Evolutionary conservation across 2,113 vertebrate genomes (phyloP), one percentile per base, ranked within the genome.

Genomic region (Ciconia stormi): DNA sequence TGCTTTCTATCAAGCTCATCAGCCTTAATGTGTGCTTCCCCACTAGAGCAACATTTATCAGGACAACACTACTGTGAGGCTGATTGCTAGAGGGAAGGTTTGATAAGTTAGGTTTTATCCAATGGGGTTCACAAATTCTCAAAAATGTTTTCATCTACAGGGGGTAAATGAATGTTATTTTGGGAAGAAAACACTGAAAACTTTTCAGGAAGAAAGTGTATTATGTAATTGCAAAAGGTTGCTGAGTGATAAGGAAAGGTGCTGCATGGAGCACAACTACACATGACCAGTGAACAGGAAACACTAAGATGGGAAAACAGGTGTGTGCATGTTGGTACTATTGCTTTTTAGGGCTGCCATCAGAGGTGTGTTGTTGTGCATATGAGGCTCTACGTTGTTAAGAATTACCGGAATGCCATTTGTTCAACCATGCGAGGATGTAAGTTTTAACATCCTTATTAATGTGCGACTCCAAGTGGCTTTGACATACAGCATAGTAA

Each of bases 71-170:
- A 22, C 93, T 93, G 87, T 9, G 79, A 85, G 63, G 71, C 82
- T 89, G 95, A 94, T 58, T 81, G 91, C 94, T 91, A 66, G 82
- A 84, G 67, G 83, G 67, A 83, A 93, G 32, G 44, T 86, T 91
- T 74, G 92, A 46, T 30, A 93, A 93, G 52, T 59, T 21, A 23
- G 80, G 47, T 67, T 91, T 81, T 78, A 30, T 44, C 67, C 74
- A 87, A 42, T 3, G 1, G 80, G 79, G 52, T n/a, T 93, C 81
- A 88, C 61, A 61, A 81, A 85, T 73, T 77, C 71, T 82, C 81
- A 59, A n/a, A 76, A 89, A 56, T 40, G 63, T 59, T 91, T 89
- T 92, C 55, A 42, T 52, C 90, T 79, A 13, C 66, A 63, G 61
- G 73, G 56, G 77, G 87, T 36, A 93, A 95, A 94, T 3, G 10